A percentile compares a stretch with the other conserved stretches of the same genome.
Evolutionary conservation across 2,888 invertebrate species (phyloP).

Genomic region (Tricholauxania praeusta): DNA sequence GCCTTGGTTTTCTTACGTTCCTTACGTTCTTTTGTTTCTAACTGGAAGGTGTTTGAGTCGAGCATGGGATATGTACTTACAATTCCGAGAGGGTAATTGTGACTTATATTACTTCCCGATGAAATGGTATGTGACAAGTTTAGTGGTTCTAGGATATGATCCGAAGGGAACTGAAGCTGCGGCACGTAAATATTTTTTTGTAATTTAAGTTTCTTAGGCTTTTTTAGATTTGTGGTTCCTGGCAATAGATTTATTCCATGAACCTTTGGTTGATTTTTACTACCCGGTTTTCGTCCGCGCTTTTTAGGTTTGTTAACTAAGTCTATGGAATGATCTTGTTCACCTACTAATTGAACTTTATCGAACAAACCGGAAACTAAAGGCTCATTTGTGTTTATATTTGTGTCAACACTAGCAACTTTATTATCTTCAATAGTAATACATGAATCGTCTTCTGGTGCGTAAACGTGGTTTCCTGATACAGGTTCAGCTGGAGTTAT

Average conservation of each 20-base stretch:
- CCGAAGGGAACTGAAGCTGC: conserved; percentile 34
- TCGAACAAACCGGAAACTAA: not conserved
- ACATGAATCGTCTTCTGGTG: conserved; percentile 43
- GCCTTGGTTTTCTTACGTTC: conserved; percentile 56
- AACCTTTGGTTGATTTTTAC: conserved; percentile 56
- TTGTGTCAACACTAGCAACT: conserved; percentile 29
- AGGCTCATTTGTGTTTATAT: not conserved
- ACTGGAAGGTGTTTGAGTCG: conserved; percentile 23
- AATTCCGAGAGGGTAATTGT: conserved; percentile 43
- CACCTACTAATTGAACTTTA: not conserved
- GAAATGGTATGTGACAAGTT: conserved; percentile 46
- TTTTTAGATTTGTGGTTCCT: conserved; percentile 42
- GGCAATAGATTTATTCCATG: conserved; percentile 17
- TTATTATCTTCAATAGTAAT: conserved; percentile 41
- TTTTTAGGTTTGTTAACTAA: conserved; percentile 58
- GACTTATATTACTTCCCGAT: conserved; percentile 32
- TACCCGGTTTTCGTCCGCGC: conserved; percentile 63
- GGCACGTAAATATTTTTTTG: conserved; percentile 35
- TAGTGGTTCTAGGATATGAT: conserved; percentile 44
- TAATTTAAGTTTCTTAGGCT: conserved; percentile 49
- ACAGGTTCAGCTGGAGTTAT: conserved; percentile 60
- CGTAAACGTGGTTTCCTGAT: conserved; percentile 45
- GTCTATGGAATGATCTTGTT: conserved; percentile 17
- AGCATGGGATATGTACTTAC: conserved; percentile 45
- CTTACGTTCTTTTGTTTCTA: conserved; percentile 52